Evolutionary conservation across 1,140 invertebrate species (phyloP), one percentile per base, ranked within the genome.

Genomic region (Meloidogyne exigua): DNA sequence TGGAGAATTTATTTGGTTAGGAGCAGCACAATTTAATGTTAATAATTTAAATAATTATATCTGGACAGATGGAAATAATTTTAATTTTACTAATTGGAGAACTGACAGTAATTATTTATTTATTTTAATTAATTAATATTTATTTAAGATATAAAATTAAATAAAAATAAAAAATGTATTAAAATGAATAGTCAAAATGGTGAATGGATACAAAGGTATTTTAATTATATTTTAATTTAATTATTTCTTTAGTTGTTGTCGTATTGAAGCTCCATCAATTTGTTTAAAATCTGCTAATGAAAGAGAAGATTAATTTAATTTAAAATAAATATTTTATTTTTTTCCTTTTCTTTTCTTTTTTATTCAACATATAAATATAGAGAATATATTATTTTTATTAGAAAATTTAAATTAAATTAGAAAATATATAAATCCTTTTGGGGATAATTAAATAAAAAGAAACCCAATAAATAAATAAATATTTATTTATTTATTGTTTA

Each of bases 201-300:
- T 7, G 73, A 68, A 10, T 80, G 76, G 70, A 26, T 73, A 23
- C 66, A 69, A 26, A 67, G 68, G 39, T 77, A 28, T 32, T 26
- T n/a, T 5, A 76, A 70, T 23, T 1, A 18, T n/a, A n/a, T 12
- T 78, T 18, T 21, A 70, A 49, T 25, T 32, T 28, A 76, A 49
- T 76, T 44, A 21, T 78, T n/a, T 80, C 28, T 82, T 79, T 57
- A 77, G 67, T 32, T 82, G 81, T 44, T 82, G 81, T 49, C 83
- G 83, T 25, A 69, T 81, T 21, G 36, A 57, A 15, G 77, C 82
- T 7, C 72, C 83, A 13, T 81, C 63, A 65, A 82, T 82, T 49
- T 82, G 81, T 67, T 36, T 62, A 26, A 84, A 84, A 63, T 75
- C 82, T 0, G 71, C 81, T 21, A 10, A 21, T 26, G 26, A 26